Evolutionary conservation across 2,888 invertebrate species (phyloP).

Genomic region (Cryptops parisi): DNA sequence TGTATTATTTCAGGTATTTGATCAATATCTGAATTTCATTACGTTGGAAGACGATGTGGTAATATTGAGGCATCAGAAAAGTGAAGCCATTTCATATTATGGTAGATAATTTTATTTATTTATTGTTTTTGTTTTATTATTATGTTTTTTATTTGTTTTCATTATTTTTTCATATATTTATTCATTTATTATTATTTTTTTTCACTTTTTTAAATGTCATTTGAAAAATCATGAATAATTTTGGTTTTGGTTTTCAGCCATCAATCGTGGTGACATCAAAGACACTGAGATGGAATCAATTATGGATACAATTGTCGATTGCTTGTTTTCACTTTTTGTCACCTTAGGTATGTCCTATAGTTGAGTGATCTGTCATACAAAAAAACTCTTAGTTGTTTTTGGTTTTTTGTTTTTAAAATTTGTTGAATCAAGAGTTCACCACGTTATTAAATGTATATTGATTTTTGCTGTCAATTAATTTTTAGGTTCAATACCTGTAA

Average conservation of each 20-base stretch:
- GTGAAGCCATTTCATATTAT: slow-evolving; percentile 82
- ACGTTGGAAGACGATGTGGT: slow-evolving; percentile 96
- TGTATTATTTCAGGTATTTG: slow-evolving; percentile 53
- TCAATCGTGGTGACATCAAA: slow-evolving; percentile 83
- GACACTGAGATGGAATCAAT: slow-evolving; percentile 91
- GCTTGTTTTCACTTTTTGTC: slow-evolving; percentile 93
- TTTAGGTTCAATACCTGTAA: slow-evolving; percentile 71
- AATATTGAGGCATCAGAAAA: slow-evolving; percentile 79
- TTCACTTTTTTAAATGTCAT: slow-evolving; percentile 10
- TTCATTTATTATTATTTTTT: slow-evolving; percentile 4
- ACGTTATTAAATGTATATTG: no score
- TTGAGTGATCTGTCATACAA: no score
- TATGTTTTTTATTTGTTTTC: no score
- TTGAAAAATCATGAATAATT: slow-evolving; percentile 26
- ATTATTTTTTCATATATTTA: slow-evolving; percentile 8
- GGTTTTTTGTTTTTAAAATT: no score
- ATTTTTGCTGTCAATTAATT: no score
- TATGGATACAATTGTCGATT: slow-evolving; percentile 89
- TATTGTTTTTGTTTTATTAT: no score
- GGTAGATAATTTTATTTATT: no score
- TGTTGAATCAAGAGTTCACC: no score
- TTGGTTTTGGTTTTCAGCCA: no score
- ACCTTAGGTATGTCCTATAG: slow-evolving; percentile 85
- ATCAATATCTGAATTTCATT: slow-evolving; percentile 98
- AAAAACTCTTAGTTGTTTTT: no score